These are phyloP conservation scores for Acrossocheilus fasciatus DNA, from an alignment of 2,797 vertebrate species.

Conservation along the genomic window DNA sequence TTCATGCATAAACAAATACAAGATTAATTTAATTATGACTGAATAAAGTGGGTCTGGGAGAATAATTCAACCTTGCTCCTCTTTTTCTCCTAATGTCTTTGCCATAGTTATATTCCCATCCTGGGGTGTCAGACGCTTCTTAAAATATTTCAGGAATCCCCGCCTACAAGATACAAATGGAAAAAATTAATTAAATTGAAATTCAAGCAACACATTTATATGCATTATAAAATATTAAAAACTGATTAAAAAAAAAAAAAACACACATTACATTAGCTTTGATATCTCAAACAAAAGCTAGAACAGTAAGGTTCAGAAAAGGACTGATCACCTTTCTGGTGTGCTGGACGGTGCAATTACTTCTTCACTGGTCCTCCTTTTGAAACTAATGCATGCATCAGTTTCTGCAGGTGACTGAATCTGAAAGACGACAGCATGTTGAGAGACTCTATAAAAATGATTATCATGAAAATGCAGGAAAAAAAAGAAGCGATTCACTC, in stretches of 20 bases:
- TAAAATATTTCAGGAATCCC: constrained; percentile 74
- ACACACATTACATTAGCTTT: not conserved
- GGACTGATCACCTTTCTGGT: constrained; percentile 69
- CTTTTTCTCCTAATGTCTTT: constrained; percentile 64
- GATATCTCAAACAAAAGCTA: not conserved
- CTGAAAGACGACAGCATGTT: constrained; percentile 18
- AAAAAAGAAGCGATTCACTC: not conserved
- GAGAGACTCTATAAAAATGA: not conserved
- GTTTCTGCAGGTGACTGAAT: constrained; percentile 59
- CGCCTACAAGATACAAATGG: constrained; percentile 64
- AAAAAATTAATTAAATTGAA: not conserved
- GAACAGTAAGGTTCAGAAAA: not conserved
- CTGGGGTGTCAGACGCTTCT: constrained; percentile 72
- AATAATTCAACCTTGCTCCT: constrained; percentile 41
- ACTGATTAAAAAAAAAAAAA: not conserved
- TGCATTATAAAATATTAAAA: not conserved
- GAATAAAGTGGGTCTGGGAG: not conserved
- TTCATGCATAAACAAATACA: not conserved
- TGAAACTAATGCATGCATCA: constrained; percentile 72
- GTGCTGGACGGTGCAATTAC: constrained; percentile 66
- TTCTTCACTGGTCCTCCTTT: constrained; percentile 69
- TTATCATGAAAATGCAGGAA: not conserved
- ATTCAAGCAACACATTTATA: not conserved
- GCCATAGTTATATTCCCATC: constrained; percentile 68
- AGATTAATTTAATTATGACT: not conserved